phyloP scores from a whole-genome alignment of 2,113 vertebrate genomes.

The Girardinichthys multiradiatus region DNA sequence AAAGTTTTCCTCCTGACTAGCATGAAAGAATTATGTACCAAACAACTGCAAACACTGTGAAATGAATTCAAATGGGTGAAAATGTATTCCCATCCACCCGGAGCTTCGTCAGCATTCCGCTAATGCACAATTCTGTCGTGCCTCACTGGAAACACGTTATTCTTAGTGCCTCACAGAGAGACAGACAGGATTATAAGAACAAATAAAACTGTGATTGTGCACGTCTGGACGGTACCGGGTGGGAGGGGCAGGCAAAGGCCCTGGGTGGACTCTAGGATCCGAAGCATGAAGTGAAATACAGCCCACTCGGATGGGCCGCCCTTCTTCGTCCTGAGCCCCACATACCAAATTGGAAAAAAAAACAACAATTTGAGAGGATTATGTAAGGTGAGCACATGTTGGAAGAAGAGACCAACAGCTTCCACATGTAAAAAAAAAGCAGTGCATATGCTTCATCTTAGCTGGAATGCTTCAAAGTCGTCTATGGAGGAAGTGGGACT shows the following conservation, averaged over 20 bases:
- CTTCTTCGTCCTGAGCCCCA: slow-evolving; percentile 74
- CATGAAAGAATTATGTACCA: not conserved
- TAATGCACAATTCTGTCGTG: not conserved
- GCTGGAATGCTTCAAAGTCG: not conserved
- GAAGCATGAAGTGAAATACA: slow-evolving; percentile 89
- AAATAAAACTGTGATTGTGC: slow-evolving; percentile 3
- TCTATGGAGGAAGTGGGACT: not conserved
- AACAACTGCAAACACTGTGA: not conserved
- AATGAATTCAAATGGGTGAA: slow-evolving; percentile 25
- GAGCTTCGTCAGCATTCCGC: not conserved
- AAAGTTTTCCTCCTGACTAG: not conserved
- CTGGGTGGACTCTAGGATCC: slow-evolving; percentile 87
- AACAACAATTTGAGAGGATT: not conserved
- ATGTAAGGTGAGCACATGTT: slow-evolving; percentile 20
- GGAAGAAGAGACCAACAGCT: slow-evolving; percentile 15
- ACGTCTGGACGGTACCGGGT: slow-evolving; percentile 80
- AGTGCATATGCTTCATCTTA: not conserved
- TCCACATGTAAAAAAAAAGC: slow-evolving; percentile 33
- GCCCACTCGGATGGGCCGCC: slow-evolving; percentile 83
- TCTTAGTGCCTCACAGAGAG: slow-evolving; percentile 17
- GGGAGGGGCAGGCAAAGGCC: slow-evolving; percentile 90
- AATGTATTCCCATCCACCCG: slow-evolving; percentile 32
- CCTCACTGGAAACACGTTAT: slow-evolving; percentile 28
- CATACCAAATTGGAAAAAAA: not conserved
- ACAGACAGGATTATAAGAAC: slow-evolving; percentile 12